A percentile compares a stretch with the other conserved stretches of the same genome.
phyloP scores from a whole-genome alignment of 1,140 invertebrate genomes.

The Venturia canescens region DNA sequence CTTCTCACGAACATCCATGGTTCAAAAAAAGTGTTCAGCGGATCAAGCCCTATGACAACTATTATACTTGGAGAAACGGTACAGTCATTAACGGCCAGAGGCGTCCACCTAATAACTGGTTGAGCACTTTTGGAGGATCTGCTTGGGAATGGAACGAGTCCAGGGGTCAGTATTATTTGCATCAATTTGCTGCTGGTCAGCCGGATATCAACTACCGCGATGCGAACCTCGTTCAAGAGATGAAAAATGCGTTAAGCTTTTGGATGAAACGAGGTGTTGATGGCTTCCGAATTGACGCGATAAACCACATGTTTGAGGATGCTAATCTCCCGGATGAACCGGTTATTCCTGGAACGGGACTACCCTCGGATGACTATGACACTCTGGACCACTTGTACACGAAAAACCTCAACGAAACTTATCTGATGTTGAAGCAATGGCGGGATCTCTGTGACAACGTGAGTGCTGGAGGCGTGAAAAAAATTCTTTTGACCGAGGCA shows the following conservation, averaged over 20 bases:
- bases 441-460: slow-evolving; percentile 78
- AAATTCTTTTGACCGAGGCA: slow-evolving; percentile 56
- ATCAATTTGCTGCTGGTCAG: slow-evolving; percentile 79
- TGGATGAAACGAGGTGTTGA: slow-evolving; percentile 84
- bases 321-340: slow-evolving; percentile 79
- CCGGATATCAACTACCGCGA: slow-evolving; percentile 84
- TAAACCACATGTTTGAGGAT: slow-evolving; percentile 79
- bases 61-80: slow-evolving; percentile 82
- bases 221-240: slow-evolving; percentile 76
- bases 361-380: slow-evolving; percentile 77
- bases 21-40: slow-evolving; percentile 80
- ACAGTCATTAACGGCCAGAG: slow-evolving; percentile 58
- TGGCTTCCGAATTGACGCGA: slow-evolving; percentile 83
- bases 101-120: slow-evolving; percentile 69
- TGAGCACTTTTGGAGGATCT: slow-evolving; percentile 71
- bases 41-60: slow-evolving; percentile 82
- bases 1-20: slow-evolving; percentile 83
- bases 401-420: slow-evolving; percentile 79
- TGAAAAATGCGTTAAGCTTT: slow-evolving; percentile 77
- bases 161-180: slow-evolving; percentile 78
- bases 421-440: slow-evolving; percentile 80
- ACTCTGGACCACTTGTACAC: slow-evolving; percentile 81
- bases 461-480: slow-evolving; percentile 53
- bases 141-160: slow-evolving; percentile 79
- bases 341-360: slow-evolving; percentile 68